Conservation (phyloP, 2,888 invertebrate species). For the Amphipyra berbera region DNA sequence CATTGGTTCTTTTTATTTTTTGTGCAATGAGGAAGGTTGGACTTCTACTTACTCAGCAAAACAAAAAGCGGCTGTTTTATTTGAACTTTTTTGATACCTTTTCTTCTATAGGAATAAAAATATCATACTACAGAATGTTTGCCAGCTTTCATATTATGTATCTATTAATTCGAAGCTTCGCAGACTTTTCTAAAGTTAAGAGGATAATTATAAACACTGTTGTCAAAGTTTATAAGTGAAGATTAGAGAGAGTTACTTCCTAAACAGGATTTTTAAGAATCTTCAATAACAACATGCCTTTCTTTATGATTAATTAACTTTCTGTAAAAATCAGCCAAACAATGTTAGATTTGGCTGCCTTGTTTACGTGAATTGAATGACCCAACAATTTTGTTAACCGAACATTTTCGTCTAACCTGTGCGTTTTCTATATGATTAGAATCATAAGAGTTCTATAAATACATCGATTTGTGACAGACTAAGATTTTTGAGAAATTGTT, state of each 20-base stretch:
- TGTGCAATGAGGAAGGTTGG: too few species aligned
- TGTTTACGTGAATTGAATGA: too few species aligned
- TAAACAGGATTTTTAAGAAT: not conserved
- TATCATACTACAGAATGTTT: slow-evolving; percentile 1
- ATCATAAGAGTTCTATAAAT: too few species aligned
- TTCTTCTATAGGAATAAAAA: not conserved
- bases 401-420: too few species aligned
- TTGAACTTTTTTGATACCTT: too few species aligned
- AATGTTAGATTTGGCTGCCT: not conserved
- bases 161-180: slow-evolving; percentile 7
- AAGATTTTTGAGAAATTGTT: too few species aligned
- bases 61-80: too few species aligned
- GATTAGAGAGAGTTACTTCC: not conserved
- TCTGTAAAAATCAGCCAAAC: not conserved
- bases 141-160: slow-evolving; percentile 29
- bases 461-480: too few species aligned
- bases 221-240: slow-evolving; percentile 3
- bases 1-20: not conserved
- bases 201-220: slow-evolving; percentile 3
- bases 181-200: not conserved
- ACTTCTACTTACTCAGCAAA: too few species aligned
- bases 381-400: too few species aligned
- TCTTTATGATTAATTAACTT: not conserved
- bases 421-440: too few species aligned
- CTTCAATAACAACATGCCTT: not conserved